Conservation (phyloP, 2,113 vertebrate species). For the Chiloscyllium plagiosum region DNA sequence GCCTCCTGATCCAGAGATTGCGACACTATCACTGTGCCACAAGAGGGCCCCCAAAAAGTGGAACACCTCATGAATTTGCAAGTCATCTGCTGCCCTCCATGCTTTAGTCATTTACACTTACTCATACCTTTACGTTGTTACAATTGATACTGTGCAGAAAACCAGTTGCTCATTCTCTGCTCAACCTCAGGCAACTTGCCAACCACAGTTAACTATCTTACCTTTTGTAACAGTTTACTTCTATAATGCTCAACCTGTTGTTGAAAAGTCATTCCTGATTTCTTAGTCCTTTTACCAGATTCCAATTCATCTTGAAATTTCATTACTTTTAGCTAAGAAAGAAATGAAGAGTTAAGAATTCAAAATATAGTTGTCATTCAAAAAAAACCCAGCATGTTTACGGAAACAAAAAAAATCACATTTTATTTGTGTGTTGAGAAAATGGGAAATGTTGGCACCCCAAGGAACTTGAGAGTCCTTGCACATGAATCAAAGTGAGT, state of each 20-base stretch:
- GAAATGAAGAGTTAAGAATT: background rate
- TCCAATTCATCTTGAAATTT: slow-evolving; percentile 68
- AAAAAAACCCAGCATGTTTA: background rate
- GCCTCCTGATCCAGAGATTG: too few species aligned
- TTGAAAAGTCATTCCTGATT: slow-evolving; percentile 58
- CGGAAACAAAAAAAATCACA: background rate
- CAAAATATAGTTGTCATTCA: background rate
- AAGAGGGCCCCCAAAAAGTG: too few species aligned
- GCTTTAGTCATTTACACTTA: background rate
- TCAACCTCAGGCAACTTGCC: background rate
- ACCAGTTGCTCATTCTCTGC: background rate
- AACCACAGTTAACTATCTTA: slow-evolving; percentile 40
- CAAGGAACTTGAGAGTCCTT: background rate
- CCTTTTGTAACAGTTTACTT: slow-evolving; percentile 66
- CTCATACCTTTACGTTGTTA: background rate
- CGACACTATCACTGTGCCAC: too few species aligned
- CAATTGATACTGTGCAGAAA: background rate
- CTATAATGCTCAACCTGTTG: slow-evolving; percentile 66
- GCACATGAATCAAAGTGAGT: background rate
- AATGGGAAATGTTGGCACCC: background rate
- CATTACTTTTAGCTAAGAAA: slow-evolving; percentile 63
- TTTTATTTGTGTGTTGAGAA: background rate
- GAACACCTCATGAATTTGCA: too few species aligned
- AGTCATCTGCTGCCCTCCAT: background rate
- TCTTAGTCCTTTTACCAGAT: slow-evolving; percentile 57